Base-by-base conservation (phyloP, 2,113 vertebrate genomes). In the Cavia aperea region DNA sequence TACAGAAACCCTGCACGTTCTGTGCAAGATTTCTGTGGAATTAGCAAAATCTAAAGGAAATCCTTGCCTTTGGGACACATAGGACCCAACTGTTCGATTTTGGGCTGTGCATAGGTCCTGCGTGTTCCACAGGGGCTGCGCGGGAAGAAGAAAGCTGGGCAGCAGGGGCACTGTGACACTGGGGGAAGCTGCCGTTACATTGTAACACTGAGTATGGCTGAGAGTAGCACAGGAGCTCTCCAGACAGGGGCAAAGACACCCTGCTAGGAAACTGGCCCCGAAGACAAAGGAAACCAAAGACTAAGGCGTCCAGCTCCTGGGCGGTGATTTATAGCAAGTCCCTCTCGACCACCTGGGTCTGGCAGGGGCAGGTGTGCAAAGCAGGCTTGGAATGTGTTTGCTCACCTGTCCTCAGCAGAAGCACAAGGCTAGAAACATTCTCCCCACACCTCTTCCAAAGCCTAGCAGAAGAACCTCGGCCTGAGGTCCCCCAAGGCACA, bases 381-480 rank as follows among this genome's bases (percentile, higher is more conserved):
- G 49, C 5, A 36, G 90, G 7, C 11, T 46, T 43, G 46, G 86
- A 39, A 68, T 78, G 29, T 90, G 54, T 91, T 89, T 89, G 88
- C 73, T 89, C 23, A 89, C 94, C 92, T 94, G 75, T 90, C 86
- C 23, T 12, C n/a, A 68, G 77, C 31, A 88, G 88, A 77, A 60
- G 26, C 81, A 1, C 16, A 31, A 19, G 54, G 79, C 29, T 39
- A 15, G 73, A 85, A 93, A 56, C 81, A 68, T 56, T 62, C 66
- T 92, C 72, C 62, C 2, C 0, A 39, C 16, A 51, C 21, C 31
- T 70, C 73, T 46, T 87, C 73, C 66, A 21, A 7, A 68, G 89
- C 75, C 12, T 11, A 19, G 66, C 24, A 36, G 77, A 65, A 5
- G 62, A 51, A 51, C 49, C 39, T 39, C 49, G 49, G 49, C 81